These are phyloP conservation scores for Rhyacophila evoluta DNA, from an alignment of 2,888 invertebrate genomes.

Conservation along the genomic window DNA sequence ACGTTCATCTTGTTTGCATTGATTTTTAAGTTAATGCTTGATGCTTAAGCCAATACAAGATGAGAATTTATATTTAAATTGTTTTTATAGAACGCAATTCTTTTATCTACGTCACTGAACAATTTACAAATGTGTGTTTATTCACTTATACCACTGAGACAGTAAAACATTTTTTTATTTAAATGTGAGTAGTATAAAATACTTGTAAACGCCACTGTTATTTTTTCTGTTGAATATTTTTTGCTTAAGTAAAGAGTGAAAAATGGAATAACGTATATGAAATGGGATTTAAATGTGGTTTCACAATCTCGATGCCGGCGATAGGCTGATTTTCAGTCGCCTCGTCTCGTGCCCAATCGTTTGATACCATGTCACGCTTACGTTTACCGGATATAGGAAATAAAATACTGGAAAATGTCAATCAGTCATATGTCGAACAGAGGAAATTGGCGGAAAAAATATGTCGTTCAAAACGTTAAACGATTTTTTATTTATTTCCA, in stretches of 20 bases:
- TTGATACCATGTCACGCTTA: neutral
- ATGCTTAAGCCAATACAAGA: too few species aligned
- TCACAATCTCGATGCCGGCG: neutral
- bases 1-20: too few species aligned
- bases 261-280: neutral
- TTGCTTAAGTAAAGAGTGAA: neutral
- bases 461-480: neutral
- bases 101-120: too few species aligned
- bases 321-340: slow-evolving; percentile 1
- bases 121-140: too few species aligned
- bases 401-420: neutral
- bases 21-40: too few species aligned
- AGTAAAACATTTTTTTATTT: too few species aligned
- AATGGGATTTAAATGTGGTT: neutral
- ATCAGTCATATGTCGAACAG: neutral
- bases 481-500: too few species aligned
- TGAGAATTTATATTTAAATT: too few species aligned
- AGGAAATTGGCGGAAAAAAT: neutral
- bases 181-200: too few species aligned
- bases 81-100: too few species aligned
- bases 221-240: neutral
- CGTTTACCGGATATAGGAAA: neutral
- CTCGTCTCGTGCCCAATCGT: too few species aligned
- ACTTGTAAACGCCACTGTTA: neutral
- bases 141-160: too few species aligned